Evolutionary conservation across 2,797 vertebrate species (phyloP).

Genomic region (Harpagifer antarcticus): DNA sequence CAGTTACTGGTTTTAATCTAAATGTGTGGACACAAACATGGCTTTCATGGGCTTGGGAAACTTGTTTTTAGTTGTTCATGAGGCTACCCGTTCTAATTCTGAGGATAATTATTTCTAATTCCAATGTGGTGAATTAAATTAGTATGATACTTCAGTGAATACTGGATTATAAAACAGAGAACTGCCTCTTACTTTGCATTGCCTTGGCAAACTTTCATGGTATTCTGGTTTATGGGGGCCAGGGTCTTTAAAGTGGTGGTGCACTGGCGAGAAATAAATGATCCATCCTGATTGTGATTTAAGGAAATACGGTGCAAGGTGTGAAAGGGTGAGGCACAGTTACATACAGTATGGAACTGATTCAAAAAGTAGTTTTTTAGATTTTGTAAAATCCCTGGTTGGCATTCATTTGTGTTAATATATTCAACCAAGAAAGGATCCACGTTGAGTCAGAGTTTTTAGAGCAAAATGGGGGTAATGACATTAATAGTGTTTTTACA

Average conservation of each 20-base stretch:
- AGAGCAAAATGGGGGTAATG: background rate
- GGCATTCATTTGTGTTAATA: conserved; percentile 43
- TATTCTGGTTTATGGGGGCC: conserved; percentile 31
- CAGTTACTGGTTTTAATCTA: background rate
- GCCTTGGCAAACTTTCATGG: background rate
- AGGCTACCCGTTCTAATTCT: background rate
- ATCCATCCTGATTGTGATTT: conserved; percentile 32
- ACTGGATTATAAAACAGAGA: background rate
- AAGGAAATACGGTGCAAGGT: conserved; percentile 50
- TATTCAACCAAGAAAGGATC: conserved; percentile 26
- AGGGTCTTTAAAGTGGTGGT: conserved; percentile 41
- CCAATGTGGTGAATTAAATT: background rate
- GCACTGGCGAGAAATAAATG: conserved; percentile 38
- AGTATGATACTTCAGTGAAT: background rate
- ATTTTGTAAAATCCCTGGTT: conserved; percentile 83
- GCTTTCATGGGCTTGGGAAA: background rate
- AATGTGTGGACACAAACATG: background rate
- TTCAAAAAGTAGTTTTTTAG: conserved; percentile 57
- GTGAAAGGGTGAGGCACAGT: conserved; percentile 65
- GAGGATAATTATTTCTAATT: background rate
- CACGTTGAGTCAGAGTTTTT: background rate
- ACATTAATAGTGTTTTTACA: background rate
- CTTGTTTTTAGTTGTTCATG: background rate
- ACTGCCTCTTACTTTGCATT: conserved; percentile 22
- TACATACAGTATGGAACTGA: conserved; percentile 75